phyloP scores from a whole-genome alignment of 2,113 vertebrate genomes.

The Sylvietta virens region DNA sequence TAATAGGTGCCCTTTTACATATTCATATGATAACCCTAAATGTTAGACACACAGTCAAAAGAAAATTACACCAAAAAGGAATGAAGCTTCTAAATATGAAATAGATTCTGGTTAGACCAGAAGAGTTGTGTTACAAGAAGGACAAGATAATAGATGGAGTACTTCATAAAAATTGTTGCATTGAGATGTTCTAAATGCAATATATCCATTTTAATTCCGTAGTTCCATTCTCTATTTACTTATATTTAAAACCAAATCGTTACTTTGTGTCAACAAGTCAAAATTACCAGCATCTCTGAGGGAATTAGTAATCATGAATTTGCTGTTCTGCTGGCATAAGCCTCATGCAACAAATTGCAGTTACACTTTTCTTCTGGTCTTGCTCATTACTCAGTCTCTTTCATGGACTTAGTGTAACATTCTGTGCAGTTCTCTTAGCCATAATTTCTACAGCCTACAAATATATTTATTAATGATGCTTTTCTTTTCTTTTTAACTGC shows the following conservation, averaged over 20 bases:
- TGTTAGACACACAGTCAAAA: not conserved
- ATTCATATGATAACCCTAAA: not conserved
- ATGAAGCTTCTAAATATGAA: not conserved
- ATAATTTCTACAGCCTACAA: not conserved
- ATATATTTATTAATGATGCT: not conserved
- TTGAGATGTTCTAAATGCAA: not conserved
- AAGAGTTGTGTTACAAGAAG: not conserved
- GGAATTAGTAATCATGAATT: not conserved
- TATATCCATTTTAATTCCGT: accelerated
- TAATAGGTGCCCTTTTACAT: not conserved
- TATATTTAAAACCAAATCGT: not conserved
- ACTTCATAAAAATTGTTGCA: not conserved
- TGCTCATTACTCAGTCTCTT: not conserved
- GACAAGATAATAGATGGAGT: not conserved
- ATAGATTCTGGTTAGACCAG: not conserved
- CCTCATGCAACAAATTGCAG: not conserved
- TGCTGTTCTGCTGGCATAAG: not conserved
- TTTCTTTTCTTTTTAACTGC: not conserved
- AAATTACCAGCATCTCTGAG: not conserved
- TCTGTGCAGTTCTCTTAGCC: not conserved
- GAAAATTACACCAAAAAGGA: not conserved
- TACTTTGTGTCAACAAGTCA: not conserved
- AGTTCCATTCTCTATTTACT: not conserved
- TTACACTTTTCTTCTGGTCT: not conserved
- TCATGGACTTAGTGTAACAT: not conserved